Percentiles rank a stretch among this genome's conserved stretches.
phyloP scores from a whole-genome alignment of 2,888 invertebrate genomes.

The Rhorus exstirpatorius region DNA sequence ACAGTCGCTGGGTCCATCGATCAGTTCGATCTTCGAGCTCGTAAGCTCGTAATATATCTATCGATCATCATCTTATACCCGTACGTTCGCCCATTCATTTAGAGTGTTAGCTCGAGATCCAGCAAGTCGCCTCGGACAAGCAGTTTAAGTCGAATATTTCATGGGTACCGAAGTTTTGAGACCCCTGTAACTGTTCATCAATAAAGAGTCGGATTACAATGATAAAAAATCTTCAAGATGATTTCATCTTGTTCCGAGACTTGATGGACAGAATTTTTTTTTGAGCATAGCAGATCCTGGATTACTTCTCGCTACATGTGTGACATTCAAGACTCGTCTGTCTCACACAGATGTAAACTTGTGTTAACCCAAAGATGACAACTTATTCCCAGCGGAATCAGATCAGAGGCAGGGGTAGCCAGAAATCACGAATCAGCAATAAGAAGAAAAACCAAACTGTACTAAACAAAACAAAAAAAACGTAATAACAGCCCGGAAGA shows the following conservation, averaged over 20 bases:
- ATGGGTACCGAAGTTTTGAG: neutral
- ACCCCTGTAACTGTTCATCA: constrained; percentile 15
- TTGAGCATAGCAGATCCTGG: too few species aligned
- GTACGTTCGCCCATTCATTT: constrained; percentile 32
- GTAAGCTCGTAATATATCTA: constrained; percentile 58
- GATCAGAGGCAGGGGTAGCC: too few species aligned
- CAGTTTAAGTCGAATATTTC: neutral
- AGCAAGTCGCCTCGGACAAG: neutral
- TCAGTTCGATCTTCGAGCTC: constrained; percentile 73
- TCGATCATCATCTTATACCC: constrained; percentile 72
- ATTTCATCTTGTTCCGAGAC: constrained; percentile 3
- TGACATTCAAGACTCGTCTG: too few species aligned
- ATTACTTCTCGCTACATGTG: too few species aligned
- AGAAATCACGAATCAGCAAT: too few species aligned
- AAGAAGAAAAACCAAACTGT: too few species aligned
- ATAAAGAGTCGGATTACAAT: constrained; percentile 25
- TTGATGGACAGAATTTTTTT: constrained; percentile 11
- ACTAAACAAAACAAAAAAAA: too few species aligned
- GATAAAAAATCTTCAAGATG: constrained; percentile 7
- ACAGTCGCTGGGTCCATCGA: constrained; percentile 76
- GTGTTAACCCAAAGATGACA: too few species aligned
- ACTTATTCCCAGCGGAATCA: too few species aligned
- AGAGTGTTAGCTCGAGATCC: neutral
- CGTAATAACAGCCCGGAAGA: constrained; percentile 3
- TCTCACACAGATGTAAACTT: too few species aligned